Percentiles rank a stretch among this genome's conserved stretches.
These are phyloP conservation scores for Podiceps cristatus DNA, from an alignment of 2,113 vertebrate genomes.

Conservation along the genomic window DNA sequence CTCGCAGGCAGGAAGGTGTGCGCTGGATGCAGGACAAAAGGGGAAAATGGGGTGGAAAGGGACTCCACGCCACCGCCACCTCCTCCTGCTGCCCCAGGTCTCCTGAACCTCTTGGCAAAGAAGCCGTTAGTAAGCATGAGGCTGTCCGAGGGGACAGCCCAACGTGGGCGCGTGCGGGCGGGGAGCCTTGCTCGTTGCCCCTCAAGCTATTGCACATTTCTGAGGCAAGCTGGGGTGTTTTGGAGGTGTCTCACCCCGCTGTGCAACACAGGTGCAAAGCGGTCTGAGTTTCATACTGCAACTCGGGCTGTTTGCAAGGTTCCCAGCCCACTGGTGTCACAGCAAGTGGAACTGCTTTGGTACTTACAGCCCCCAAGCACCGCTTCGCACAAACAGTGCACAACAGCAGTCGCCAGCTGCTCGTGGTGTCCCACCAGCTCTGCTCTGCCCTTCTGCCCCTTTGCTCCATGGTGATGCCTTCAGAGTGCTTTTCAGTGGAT, in stretches of 20 bases:
- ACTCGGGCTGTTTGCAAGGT: neutral
- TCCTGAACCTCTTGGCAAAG: neutral
- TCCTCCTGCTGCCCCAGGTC: neutral
- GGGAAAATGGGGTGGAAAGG: neutral
- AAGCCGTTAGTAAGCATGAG: neutral
- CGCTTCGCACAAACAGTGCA: neutral
- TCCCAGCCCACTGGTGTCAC: neutral
- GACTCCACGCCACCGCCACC: neutral
- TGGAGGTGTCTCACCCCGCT: rapidly evolving
- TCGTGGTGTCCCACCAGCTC: neutral
- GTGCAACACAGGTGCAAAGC: rapidly evolving
- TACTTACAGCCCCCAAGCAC: neutral
- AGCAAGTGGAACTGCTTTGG: neutral
- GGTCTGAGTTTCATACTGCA: neutral
- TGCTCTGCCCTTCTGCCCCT: neutral
- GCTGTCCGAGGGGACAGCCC: neutral
- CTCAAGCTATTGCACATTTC: neutral
- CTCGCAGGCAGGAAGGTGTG: neutral
- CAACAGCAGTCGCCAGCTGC: neutral
- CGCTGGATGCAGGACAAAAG: neutral
- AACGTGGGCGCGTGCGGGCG: neutral
- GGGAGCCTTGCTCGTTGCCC: neutral
- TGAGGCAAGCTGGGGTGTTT: neutral
- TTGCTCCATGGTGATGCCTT: neutral
- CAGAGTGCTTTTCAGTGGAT: neutral